Evolutionary conservation across 53 echinoderm and acorn worm species (phyloP).

Genomic region (Stichopus horrens): DNA sequence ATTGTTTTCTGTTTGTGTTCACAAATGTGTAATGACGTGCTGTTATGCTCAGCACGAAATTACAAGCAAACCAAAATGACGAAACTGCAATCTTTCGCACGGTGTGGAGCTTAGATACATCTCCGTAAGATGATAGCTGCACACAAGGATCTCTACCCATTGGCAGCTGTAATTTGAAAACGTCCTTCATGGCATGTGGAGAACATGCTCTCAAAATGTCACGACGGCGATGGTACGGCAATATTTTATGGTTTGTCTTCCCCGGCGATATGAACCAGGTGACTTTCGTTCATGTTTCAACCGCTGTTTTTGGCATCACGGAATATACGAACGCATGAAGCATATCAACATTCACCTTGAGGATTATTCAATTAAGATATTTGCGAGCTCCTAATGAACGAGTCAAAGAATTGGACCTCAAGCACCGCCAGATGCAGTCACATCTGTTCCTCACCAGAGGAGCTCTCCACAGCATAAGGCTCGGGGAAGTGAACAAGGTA

Average conservation of each 20-base stretch:
- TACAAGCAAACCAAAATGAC: background rate
- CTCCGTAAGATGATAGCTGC: background rate
- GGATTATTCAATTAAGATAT: conserved; percentile 41
- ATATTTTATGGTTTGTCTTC: conserved; percentile 6
- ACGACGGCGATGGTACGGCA: conserved; percentile 2
- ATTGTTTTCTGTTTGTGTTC: background rate
- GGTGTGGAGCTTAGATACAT: background rate
- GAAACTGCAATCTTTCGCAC: background rate
- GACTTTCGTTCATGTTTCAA: conserved; percentile 2
- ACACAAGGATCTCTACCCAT: background rate
- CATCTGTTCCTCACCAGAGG: conserved; percentile 24
- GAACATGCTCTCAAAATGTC: conserved; percentile 38
- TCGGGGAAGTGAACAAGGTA: background rate
- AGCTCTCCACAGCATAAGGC: background rate
- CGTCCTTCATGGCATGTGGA: conserved; percentile 27
- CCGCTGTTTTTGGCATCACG: background rate
- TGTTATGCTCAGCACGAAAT: background rate
- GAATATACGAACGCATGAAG: conserved; percentile 10
- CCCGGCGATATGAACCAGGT: background rate
- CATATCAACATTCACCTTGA: conserved; percentile 26
- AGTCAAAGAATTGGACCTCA: conserved; percentile 24
- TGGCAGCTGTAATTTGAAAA: background rate
- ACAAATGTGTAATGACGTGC: conserved; percentile 27
- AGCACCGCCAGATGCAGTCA: conserved; percentile 26
- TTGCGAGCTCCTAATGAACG: conserved; percentile 15